Conservation (phyloP, 2,113 vertebrate genomes). For the Pardalotus punctatus region DNA sequence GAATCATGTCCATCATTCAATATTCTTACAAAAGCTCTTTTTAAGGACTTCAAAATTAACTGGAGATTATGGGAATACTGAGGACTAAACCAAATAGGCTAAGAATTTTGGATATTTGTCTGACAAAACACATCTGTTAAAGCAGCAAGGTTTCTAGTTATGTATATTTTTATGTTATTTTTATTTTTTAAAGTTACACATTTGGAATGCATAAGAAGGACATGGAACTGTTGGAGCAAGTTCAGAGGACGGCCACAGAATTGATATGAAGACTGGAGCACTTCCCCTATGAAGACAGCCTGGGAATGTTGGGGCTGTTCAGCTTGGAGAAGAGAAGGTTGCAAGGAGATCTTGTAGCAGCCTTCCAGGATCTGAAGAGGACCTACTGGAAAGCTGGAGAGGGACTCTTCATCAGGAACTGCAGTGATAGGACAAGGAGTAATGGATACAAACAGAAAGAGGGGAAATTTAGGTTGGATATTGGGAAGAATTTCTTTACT, state of each 20-base stretch:
- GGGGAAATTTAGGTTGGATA: background rate
- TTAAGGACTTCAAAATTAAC: background rate
- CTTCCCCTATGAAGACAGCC: background rate
- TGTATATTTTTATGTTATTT: background rate
- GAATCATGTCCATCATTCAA: background rate
- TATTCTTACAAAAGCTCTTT: background rate
- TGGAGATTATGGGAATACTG: background rate
- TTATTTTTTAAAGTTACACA: background rate
- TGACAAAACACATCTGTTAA: background rate
- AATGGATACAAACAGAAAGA: background rate
- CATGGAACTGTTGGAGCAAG: background rate
- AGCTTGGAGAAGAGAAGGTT: background rate
- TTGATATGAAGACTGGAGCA: too few relatives aligned
- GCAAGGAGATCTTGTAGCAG: background rate
- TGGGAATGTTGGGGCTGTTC: background rate
- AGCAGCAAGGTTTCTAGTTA: background rate
- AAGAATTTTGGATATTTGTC: background rate
- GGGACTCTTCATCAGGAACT: background rate
- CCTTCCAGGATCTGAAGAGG: background rate
- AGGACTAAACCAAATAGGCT: background rate
- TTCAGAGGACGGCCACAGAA: background rate
- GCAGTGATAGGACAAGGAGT: background rate
- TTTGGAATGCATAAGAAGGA: background rate
- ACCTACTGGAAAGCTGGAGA: rapidly evolving
- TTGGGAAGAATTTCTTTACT: background rate